phyloP scores from a whole-genome alignment of 2,888 invertebrate species.

The Sussaba pulchella region DNA sequence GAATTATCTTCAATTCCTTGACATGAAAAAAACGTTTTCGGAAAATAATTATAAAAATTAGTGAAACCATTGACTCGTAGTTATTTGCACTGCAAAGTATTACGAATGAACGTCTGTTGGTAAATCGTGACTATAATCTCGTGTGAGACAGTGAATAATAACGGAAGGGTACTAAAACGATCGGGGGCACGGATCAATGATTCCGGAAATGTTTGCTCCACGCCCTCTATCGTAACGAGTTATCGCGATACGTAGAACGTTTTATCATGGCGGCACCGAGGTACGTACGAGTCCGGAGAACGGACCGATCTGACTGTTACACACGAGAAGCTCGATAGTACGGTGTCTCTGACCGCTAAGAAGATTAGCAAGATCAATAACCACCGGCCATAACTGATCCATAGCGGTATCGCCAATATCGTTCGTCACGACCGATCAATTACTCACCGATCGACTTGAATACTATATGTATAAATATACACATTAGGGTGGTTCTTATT shows the following conservation, averaged over 20 bases:
- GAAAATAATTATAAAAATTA: too few species aligned
- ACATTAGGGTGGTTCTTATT: too few species aligned
- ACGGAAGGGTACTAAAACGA: slow-evolving; percentile 12
- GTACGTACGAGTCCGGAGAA: slow-evolving; percentile 3
- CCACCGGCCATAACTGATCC: slow-evolving; percentile 4
- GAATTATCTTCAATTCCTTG: too few species aligned
- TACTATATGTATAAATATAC: slow-evolving; percentile 20
- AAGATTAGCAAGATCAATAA: slow-evolving; percentile 52
- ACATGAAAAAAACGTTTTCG: too few species aligned
- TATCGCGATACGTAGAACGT: slow-evolving; percentile 30
- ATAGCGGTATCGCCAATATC: slow-evolving; percentile 52
- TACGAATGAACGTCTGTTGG: background rate
- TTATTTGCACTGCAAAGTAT: too few species aligned
- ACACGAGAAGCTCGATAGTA: slow-evolving; percentile 48
- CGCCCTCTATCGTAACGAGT: slow-evolving; percentile 48
- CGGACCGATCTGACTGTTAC: slow-evolving; percentile 38
- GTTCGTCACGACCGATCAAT: slow-evolving; percentile 65
- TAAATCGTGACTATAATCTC: background rate
- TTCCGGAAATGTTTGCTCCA: slow-evolving; percentile 49
- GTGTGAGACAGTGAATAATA: slow-evolving; percentile 15
- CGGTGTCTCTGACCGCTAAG: slow-evolving; percentile 56
- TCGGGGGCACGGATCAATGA: slow-evolving; percentile 38
- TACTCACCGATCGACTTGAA: slow-evolving; percentile 46
- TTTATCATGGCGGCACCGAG: background rate
- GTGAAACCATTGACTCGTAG: too few species aligned